Conservation (phyloP, 2,113 vertebrate species). For the Notarius quadriscutis region DNA sequence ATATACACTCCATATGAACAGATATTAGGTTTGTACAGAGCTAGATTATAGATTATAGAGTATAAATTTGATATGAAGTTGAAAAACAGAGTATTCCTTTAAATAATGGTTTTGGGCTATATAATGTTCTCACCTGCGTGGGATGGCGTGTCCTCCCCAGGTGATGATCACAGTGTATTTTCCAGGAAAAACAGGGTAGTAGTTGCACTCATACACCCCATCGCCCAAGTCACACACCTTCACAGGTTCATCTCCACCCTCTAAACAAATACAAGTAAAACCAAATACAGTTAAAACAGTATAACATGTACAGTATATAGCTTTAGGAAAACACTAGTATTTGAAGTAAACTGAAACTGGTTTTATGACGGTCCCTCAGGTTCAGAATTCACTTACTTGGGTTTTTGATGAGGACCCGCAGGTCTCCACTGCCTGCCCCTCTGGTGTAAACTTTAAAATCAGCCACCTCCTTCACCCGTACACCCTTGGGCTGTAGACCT, state of each 20-base stretch:
- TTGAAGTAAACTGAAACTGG: not conserved
- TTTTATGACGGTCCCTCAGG: not conserved
- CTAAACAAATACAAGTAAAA: conserved; percentile 61
- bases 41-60: not conserved
- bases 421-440: conserved; percentile 80
- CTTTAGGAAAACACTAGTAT: not conserved
- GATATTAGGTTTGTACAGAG: not conserved
- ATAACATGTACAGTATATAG: not conserved
- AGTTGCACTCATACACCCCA: conserved; percentile 85
- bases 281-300: not conserved
- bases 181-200: conserved; percentile 80
- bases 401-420: conserved; percentile 78
- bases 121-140: conserved; percentile 79
- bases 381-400: conserved; percentile 74
- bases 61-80: not conserved
- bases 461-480: conserved; percentile 81
- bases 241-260: conserved; percentile 85
- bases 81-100: not conserved
- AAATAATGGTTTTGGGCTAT: not conserved
- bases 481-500: conserved; percentile 83
- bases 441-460: conserved; percentile 86
- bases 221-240: conserved; percentile 80
- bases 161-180: conserved; percentile 84
- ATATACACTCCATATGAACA: not conserved
- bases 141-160: conserved; percentile 88